A percentile compares a stretch with the other conserved stretches of the same genome.
These are phyloP conservation scores for Actinostola sp. DNA, from an alignment of 92 coral and sea anemone genomes.

Conservation along the genomic window DNA sequence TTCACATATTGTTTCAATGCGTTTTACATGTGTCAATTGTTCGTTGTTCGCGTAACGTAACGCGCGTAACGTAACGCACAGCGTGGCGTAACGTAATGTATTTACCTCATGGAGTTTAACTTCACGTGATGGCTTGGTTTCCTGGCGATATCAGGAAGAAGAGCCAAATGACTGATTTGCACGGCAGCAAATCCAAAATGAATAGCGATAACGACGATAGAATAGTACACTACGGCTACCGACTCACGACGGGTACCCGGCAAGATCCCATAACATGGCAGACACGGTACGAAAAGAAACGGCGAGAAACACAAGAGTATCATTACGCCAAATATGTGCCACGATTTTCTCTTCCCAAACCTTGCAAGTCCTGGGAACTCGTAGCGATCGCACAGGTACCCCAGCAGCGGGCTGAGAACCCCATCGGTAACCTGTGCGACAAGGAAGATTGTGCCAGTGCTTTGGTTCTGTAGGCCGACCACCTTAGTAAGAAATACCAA, in stretches of 20 bases:
- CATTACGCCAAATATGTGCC: slow-evolving; percentile 61
- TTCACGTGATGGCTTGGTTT: slow-evolving; percentile 38
- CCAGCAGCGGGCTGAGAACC: slow-evolving; percentile 37
- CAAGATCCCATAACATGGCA: slow-evolving; percentile 41
- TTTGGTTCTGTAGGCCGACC: slow-evolving; percentile 42
- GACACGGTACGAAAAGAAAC: slow-evolving; percentile 52
- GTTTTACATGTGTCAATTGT: too few relatives aligned
- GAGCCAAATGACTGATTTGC: slow-evolving; percentile 61
- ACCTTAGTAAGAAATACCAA: slow-evolving; percentile 61
- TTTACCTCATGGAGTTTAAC: slow-evolving; percentile 59
- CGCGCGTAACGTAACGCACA: not conserved
- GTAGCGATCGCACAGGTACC: slow-evolving; percentile 53
- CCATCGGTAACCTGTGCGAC: slow-evolving; percentile 58
- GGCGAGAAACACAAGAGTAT: slow-evolving; percentile 40
- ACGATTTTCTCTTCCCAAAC: slow-evolving; percentile 60
- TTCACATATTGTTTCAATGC: too few relatives aligned
- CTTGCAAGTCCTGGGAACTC: slow-evolving; percentile 46
- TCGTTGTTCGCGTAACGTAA: not conserved
- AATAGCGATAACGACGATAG: slow-evolving; percentile 4
- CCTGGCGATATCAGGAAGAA: slow-evolving; percentile 42
- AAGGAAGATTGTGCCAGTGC: slow-evolving; percentile 52
- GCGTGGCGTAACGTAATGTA: not conserved
- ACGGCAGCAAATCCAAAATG: slow-evolving; percentile 46
- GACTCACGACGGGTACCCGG: slow-evolving; percentile 12
- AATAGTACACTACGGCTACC: slow-evolving; percentile 30